These are phyloP conservation scores for Spilogale gracilis DNA, from an alignment of 2,113 vertebrate species.

Conservation along the genomic window DNA sequence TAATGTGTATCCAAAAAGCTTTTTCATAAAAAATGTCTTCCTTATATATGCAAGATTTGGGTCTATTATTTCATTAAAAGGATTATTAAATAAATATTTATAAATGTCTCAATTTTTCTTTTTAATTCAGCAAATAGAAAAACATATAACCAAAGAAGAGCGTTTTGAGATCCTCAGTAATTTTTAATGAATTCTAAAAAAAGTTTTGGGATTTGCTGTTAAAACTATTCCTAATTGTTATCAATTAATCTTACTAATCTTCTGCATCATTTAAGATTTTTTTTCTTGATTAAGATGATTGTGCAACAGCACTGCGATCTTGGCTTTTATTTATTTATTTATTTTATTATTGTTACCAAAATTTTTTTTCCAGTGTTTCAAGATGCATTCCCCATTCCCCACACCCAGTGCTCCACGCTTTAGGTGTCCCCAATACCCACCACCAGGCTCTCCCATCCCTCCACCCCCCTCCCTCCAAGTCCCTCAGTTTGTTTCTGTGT, in stretches of 20 bases:
- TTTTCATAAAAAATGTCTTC: slow-evolving; percentile 15
- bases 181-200: slow-evolving; percentile 8
- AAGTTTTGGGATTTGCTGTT: neutral
- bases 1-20: neutral
- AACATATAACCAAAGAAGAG: neutral
- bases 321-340: neutral
- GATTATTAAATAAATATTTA: slow-evolving; percentile 24
- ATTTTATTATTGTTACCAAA: too few relatives aligned
- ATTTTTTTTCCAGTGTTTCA: too few relatives aligned
- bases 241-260: neutral
- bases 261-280: neutral
- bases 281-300: slow-evolving; percentile 10
- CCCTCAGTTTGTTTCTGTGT: too few relatives aligned
- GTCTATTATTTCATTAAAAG: slow-evolving; percentile 11
- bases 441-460: too few relatives aligned
- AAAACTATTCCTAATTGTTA: neutral
- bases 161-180: neutral
- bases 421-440: too few relatives aligned
- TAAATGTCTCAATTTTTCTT: neutral
- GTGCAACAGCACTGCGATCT: neutral
- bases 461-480: too few relatives aligned
- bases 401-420: too few relatives aligned
- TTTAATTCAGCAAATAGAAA: slow-evolving; percentile 44
- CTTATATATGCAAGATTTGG: neutral
- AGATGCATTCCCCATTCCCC: too few relatives aligned